Conservation (phyloP, 1,140 invertebrate genomes). For the Zaprionus inermis region DNA sequence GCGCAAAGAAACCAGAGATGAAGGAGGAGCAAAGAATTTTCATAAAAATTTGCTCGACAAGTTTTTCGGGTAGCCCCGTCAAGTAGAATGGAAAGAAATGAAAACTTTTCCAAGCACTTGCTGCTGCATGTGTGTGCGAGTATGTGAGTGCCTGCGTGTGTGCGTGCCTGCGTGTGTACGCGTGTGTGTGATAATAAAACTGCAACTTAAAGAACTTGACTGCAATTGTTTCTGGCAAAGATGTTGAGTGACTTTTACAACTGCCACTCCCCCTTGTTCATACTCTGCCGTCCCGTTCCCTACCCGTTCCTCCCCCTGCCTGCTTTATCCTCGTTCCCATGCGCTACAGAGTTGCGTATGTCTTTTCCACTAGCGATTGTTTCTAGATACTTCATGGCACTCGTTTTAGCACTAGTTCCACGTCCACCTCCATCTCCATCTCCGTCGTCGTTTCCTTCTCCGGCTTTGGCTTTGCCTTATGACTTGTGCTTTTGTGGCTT, state of each 20-base stretch:
- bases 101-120: conserved; percentile 61
- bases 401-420: neutral
- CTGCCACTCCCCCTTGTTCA: conserved; percentile 30
- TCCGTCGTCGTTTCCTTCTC: neutral
- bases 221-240: conserved; percentile 79
- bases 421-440: neutral
- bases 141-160: neutral
- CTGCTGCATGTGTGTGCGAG: conserved; percentile 1
- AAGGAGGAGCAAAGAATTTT: conserved; percentile 65
- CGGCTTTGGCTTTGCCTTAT: conserved; percentile 47
- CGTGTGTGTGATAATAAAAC: conserved; percentile 74
- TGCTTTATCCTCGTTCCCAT: conserved; percentile 5
- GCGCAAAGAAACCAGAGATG: conserved; percentile 16
- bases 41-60: conserved; percentile 79
- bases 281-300: neutral
- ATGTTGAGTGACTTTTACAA: conserved; percentile 78
- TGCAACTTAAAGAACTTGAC: conserved; percentile 81
- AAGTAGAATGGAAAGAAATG: conserved; percentile 69
- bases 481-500: conserved; percentile 61
- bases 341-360: conserved; percentile 60
- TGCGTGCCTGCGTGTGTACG: conserved; percentile 19
- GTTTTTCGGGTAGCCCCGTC: conserved; percentile 56
- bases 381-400: conserved; percentile 64
- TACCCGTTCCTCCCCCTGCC: neutral
- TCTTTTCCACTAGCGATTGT: conserved; percentile 58